These are phyloP conservation scores for Eucera pruinosa DNA, from an alignment of 2,888 invertebrate species.

Conservation along the genomic window DNA sequence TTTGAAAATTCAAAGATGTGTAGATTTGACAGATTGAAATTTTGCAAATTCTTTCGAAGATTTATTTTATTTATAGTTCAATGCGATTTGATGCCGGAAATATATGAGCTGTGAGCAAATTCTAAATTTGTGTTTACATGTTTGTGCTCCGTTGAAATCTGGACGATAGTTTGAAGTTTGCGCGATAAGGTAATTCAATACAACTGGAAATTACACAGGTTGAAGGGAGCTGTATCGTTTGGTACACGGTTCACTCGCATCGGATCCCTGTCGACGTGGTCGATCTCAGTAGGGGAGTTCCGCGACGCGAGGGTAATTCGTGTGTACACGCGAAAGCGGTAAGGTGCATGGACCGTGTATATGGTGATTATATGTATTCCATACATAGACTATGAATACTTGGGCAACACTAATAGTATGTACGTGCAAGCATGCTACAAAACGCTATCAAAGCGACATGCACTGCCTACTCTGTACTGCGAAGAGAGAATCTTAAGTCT, in stretches of 20 bases:
- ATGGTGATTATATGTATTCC: slow-evolving; percentile 62
- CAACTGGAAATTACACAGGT: slow-evolving; percentile 44
- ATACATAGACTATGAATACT: slow-evolving; percentile 59
- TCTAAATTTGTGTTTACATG: neutral
- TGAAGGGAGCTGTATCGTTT: slow-evolving; percentile 21
- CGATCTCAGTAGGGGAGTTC: slow-evolving; percentile 56
- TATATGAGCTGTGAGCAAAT: neutral
- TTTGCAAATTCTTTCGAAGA: neutral
- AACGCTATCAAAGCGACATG: slow-evolving; percentile 56
- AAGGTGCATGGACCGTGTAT: slow-evolving; percentile 68
- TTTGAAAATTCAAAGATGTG: too few species aligned
- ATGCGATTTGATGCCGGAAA: neutral
- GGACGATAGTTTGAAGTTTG: slow-evolving; percentile 22
- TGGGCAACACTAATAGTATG: slow-evolving; percentile 50
- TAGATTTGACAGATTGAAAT: too few species aligned
- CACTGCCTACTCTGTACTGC: slow-evolving; percentile 40
- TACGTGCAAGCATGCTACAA: slow-evolving; percentile 66
- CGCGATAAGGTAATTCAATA: slow-evolving; percentile 28
- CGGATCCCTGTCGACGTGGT: slow-evolving; percentile 60
- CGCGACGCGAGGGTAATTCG: slow-evolving; percentile 65
- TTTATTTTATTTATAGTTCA: too few species aligned
- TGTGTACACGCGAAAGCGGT: slow-evolving; percentile 68
- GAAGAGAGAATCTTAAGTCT: slow-evolving; percentile 30
- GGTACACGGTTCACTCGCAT: slow-evolving; percentile 22
- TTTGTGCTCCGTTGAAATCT: slow-evolving; percentile 12